These are phyloP conservation scores for Tridacna crocea DNA, from an alignment of 2,888 invertebrate genomes.

Conservation along the genomic window DNA sequence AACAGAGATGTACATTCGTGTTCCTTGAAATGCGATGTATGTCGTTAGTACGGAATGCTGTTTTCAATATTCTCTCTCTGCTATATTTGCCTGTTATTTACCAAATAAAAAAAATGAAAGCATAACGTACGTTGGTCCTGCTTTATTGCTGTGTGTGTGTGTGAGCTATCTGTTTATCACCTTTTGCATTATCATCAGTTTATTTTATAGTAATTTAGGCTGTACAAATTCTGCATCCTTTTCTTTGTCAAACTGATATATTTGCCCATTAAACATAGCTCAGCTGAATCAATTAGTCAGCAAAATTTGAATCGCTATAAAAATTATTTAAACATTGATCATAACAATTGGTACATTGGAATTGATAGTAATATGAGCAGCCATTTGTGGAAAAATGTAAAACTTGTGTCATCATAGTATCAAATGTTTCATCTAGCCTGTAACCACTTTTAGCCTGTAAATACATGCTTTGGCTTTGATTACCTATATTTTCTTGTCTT, in stretches of 20 bases:
- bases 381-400: too few species aligned
- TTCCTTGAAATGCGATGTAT: slow-evolving; percentile 43
- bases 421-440: too few species aligned
- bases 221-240: slow-evolving; percentile 12
- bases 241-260: slow-evolving; percentile 27
- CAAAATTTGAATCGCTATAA: neutral
- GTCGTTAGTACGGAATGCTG: slow-evolving; percentile 66
- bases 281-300: neutral
- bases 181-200: slow-evolving; percentile 64
- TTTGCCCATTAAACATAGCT: slow-evolving; percentile 4
- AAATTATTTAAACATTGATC: neutral
- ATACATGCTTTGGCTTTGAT: too few species aligned
- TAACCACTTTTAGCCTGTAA: too few species aligned
- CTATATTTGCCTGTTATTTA: slow-evolving; percentile 53
- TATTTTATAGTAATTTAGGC: slow-evolving; percentile 52
- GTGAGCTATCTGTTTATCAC: slow-evolving; percentile 64
- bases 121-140: slow-evolving; percentile 64
- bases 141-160: slow-evolving; percentile 62
- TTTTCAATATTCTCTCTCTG: slow-evolving; percentile 60
- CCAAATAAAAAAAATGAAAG: slow-evolving; percentile 16
- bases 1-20: slow-evolving; percentile 61
- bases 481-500: too few species aligned
- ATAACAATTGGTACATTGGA: too few species aligned
- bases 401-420: too few species aligned
- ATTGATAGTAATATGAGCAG: too few species aligned